Percentiles rank a stretch among this genome's conserved stretches.
phyloP scores from a whole-genome alignment of 2,113 vertebrate genomes.

The Oreotrochilus melanogaster region DNA sequence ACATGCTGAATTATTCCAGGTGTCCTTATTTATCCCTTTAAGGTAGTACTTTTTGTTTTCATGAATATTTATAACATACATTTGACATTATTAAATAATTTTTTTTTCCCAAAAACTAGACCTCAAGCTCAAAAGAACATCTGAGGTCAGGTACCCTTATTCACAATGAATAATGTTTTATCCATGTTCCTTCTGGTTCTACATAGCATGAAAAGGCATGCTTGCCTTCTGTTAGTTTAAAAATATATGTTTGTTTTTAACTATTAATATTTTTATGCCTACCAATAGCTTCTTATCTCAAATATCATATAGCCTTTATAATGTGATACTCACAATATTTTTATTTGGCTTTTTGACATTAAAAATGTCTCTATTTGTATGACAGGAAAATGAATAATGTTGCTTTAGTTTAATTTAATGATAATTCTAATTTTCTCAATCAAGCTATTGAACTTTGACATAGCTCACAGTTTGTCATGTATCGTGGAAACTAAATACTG shows the following conservation, averaged over 20 bases:
- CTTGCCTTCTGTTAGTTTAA: neutral
- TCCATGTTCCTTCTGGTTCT: neutral
- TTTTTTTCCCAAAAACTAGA: neutral
- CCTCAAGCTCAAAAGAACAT: neutral
- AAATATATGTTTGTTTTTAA: neutral
- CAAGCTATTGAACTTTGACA: neutral
- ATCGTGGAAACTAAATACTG: neutral
- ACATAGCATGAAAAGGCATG: neutral
- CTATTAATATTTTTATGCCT: neutral
- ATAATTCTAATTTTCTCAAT: neutral
- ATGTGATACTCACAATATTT: neutral
- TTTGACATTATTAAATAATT: neutral
- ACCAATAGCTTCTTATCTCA: neutral
- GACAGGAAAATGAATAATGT: neutral
- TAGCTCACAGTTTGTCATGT: neutral
- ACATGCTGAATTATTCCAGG: neutral
- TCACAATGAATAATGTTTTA: neutral
- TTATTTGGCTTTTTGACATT: neutral
- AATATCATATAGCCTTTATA: neutral
- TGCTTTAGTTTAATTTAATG: neutral
- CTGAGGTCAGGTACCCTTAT: neutral
- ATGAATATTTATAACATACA: neutral
- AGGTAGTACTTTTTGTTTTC: neutral
- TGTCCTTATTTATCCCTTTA: neutral
- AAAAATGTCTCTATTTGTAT: neutral